These are phyloP conservation scores for Amblyjoppa fuscipennis DNA, from an alignment of 2,888 invertebrate species.

Conservation along the genomic window DNA sequence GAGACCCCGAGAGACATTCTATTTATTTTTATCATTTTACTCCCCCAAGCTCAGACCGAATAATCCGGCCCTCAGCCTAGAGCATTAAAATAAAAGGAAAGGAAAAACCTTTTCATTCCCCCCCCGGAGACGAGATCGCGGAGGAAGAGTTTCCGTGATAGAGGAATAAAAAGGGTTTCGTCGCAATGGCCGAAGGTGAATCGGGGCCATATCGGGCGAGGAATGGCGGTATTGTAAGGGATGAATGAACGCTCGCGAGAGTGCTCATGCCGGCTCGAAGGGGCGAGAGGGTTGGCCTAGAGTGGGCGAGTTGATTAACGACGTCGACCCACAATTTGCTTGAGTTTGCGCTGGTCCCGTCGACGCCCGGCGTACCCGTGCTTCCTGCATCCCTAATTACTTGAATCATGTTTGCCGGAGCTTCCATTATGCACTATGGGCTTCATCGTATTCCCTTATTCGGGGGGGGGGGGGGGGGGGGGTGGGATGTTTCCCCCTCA, in stretches of 20 bases:
- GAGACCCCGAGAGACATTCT: too few species aligned
- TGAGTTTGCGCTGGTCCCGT: conserved; percentile 48
- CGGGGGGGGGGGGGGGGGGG: not conserved
- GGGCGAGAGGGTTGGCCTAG: too few species aligned
- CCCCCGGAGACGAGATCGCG: too few species aligned
- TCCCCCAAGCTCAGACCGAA: too few species aligned
- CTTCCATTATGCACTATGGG: conserved; percentile 61
- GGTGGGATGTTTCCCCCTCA: not conserved
- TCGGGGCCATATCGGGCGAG: too few species aligned
- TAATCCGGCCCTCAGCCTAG: too few species aligned
- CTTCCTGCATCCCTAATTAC: conserved; percentile 68
- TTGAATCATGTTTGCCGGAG: conserved; percentile 65
- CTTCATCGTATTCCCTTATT: conserved; percentile 35
- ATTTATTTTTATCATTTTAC: too few species aligned
- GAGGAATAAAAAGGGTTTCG: too few species aligned
- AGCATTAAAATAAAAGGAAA: too few species aligned
- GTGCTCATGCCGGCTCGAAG: not conserved
- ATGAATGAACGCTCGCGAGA: conserved; percentile 40
- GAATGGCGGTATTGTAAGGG: conserved; percentile 15
- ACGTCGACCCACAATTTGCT: conserved; percentile 66
- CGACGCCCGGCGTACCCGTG: conserved; percentile 43
- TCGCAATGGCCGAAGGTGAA: too few species aligned
- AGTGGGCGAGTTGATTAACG: conserved; percentile 60
- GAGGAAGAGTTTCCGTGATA: too few species aligned
- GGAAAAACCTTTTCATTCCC: too few species aligned